Percentiles rank a stretch among this genome's conserved stretches.
Evolutionary conservation across 2,888 invertebrate genomes (phyloP).

Genomic region (Drosophila neonasuta): DNA sequence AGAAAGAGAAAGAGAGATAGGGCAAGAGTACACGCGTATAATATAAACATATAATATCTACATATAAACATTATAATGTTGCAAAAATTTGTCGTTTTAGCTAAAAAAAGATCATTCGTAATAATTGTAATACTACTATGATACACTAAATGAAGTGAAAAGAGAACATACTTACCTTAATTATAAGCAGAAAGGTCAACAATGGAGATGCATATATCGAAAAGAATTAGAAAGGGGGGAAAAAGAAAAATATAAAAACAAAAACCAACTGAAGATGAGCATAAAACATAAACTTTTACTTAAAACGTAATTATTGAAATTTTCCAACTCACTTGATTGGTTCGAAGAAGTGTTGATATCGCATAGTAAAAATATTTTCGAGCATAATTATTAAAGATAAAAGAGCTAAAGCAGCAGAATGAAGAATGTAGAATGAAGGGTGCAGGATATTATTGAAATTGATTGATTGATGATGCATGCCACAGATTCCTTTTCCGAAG

Average conservation of each 20-base stretch:
- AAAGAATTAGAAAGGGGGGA: too few species aligned
- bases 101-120: slow-evolving; percentile 44
- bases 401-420: slow-evolving; percentile 2
- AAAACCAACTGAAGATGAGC: slow-evolving; percentile 1
- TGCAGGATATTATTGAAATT: slow-evolving; percentile 43
- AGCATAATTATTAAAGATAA: slow-evolving; percentile 2
- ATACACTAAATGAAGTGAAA: slow-evolving; percentile 1
- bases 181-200: slow-evolving; percentile 35
- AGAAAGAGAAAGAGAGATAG: slow-evolving; percentile 14
- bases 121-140: slow-evolving; percentile 43
- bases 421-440: neutral
- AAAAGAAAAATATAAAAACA: neutral
- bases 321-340: slow-evolving; percentile 13
- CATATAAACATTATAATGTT: slow-evolving; percentile 51
- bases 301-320: slow-evolving; percentile 11
- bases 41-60: slow-evolving; percentile 20
- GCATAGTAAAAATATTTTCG: slow-evolving; percentile 2
- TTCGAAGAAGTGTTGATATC: slow-evolving; percentile 1
- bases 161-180: slow-evolving; percentile 46
- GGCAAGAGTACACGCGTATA: slow-evolving; percentile 30
- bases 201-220: slow-evolving; percentile 8
- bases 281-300: slow-evolving; percentile 14
- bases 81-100: slow-evolving; percentile 57
- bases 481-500: slow-evolving; percentile 49
- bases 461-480: slow-evolving; percentile 25